These are phyloP conservation scores for Columba janthina DNA, from an alignment of 2,113 vertebrate species.

Conservation along the genomic window DNA sequence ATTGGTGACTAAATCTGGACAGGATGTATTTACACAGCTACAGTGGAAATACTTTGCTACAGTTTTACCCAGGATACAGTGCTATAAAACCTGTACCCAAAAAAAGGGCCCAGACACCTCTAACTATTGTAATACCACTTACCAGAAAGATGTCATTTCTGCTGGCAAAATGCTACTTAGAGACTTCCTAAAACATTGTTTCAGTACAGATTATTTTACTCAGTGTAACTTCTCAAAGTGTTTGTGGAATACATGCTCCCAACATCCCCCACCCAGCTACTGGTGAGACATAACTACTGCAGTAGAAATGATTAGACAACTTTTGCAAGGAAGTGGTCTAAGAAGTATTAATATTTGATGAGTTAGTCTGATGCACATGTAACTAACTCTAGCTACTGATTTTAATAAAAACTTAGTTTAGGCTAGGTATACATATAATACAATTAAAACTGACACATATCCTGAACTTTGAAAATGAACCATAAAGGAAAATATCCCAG, in stretches of 20 bases:
- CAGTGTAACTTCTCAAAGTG: neutral
- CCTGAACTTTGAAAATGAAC: neutral
- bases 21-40: neutral
- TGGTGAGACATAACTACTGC: neutral
- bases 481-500: neutral
- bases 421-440: rapidly evolving
- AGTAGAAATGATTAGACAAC: neutral
- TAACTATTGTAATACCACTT: neutral
- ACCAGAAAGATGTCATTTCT: neutral
- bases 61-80: neutral
- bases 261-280: rapidly evolving
- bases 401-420: neutral
- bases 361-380: neutral
- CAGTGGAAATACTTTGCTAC: neutral
- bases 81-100: neutral
- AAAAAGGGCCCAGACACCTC: neutral
- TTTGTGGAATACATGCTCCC: neutral
- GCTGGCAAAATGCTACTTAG: neutral
- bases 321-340: neutral
- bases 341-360: neutral
- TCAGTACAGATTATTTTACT: neutral
- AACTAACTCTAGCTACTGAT: neutral
- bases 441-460: neutral
- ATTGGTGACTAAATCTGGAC: neutral
- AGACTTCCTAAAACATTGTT: neutral